These are phyloP conservation scores for Sylvicola fuscatus DNA, from an alignment of 2,888 invertebrate genomes.

Conservation along the genomic window DNA sequence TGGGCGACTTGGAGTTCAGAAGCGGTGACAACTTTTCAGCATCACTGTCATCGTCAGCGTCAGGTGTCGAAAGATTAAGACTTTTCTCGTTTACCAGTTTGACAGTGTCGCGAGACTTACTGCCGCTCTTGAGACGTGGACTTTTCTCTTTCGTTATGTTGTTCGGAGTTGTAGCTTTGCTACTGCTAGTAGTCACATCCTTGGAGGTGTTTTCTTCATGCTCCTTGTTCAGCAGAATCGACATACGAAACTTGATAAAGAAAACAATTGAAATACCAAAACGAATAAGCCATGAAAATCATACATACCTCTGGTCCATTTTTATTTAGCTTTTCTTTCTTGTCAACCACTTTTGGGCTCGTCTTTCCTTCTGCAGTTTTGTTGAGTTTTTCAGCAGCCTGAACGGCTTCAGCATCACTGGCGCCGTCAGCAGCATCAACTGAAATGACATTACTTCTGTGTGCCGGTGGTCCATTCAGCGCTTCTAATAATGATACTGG, in stretches of 20 bases:
- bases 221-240: slow-evolving; percentile 44
- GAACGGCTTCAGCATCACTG: not conserved
- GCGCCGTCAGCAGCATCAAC: slow-evolving; percentile 39
- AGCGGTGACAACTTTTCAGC: slow-evolving; percentile 64
- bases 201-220: slow-evolving; percentile 26
- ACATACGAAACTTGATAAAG: slow-evolving; percentile 41
- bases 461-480: slow-evolving; percentile 62
- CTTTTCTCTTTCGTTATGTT: slow-evolving; percentile 20
- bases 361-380: slow-evolving; percentile 1
- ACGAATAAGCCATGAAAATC: not conserved
- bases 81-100: slow-evolving; percentile 39
- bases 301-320: slow-evolving; percentile 15
- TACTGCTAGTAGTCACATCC: slow-evolving; percentile 15
- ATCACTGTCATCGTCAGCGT: slow-evolving; percentile 58
- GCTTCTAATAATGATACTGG: slow-evolving; percentile 89
- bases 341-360: slow-evolving; percentile 3
- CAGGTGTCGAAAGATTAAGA: slow-evolving; percentile 10
- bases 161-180: slow-evolving; percentile 8
- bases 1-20: slow-evolving; percentile 18
- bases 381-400: slow-evolving; percentile 14
- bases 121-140: slow-evolving; percentile 7
- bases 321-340: slow-evolving; percentile 16
- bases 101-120: slow-evolving; percentile 27
- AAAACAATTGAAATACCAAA: not conserved
- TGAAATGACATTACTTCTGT: slow-evolving; percentile 18